Base-by-base conservation (phyloP, 2,888 invertebrate species). In the Pharmacophagus antenor region DNA sequence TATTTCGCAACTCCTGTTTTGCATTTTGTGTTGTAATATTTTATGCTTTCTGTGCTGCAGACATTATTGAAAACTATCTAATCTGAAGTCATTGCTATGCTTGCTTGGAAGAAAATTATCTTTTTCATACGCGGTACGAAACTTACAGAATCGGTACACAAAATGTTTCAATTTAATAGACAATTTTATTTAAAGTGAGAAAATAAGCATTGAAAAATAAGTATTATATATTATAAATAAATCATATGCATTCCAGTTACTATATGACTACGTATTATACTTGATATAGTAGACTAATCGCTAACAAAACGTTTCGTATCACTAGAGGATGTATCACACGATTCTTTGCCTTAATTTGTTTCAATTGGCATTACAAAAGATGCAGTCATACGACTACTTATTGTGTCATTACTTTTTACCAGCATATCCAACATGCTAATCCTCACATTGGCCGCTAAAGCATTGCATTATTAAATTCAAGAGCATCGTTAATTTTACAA, bases 311-410 rank as follows among this genome's bases (percentile, higher is more conserved):
- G 46, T 5, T 54, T 46, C 46, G n/a, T 51, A 37, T 37, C 17
- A 50, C 18, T 25, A 10, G 44, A 48, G 31, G 37, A 41, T 37
- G 12, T 41, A 41, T 53, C 41, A 56, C 25, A 46, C 20, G 4
- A 20, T 42, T 31, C 51, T 22, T 22, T 31, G 22, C 15, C 51
- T 58, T 58, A 52, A 58, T 58, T 58, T 46, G 51, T 46, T 46
- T 58, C 51, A 58, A 58, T 58, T 58, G 58, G 58, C 51, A 27
- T 57, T 58, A 46, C 44, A 31, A 52, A 57, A 27, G 58, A 58
- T 52, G 51, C 58, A 52, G 51, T 58, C 51, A 31, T 56, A 18
- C 48, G 10, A n/a, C 54, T 25, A 46, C 44, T 42, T 42, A 53
- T 44, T 44, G 42, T 18, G 42, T 44, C 42, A 44, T 50, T 12